Percentiles rank a stretch among this genome's conserved stretches.
phyloP scores from a whole-genome alignment of 2,888 invertebrate genomes.

The Limnephilus lunatus region DNA sequence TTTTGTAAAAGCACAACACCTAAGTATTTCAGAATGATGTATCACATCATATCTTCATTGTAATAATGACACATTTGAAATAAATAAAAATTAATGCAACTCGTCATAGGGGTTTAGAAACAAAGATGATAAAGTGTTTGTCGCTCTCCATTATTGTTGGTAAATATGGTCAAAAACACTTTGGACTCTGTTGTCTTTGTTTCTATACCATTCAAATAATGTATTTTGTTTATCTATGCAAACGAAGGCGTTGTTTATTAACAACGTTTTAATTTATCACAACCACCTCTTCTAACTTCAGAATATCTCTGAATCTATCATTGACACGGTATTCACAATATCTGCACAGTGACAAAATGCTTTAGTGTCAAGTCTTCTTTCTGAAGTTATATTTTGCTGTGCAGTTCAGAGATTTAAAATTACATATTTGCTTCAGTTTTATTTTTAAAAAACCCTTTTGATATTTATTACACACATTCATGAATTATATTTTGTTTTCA shows the following conservation, averaged over 20 bases:
- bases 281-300: not conserved
- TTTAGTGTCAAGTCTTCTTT: not conserved
- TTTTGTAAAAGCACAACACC: not conserved
- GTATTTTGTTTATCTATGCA: not conserved
- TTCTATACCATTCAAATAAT: not conserved
- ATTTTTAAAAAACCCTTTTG: not conserved
- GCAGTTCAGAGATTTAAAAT: not conserved
- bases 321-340: not conserved
- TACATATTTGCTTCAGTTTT: not conserved
- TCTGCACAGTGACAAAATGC: not conserved
- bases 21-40: not conserved
- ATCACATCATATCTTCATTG: not conserved
- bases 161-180: not conserved
- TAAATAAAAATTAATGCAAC: not conserved
- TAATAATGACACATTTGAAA: not conserved
- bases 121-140: not conserved
- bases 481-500: not conserved
- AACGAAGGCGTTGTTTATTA: not conserved
- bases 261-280: not conserved
- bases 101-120: not conserved
- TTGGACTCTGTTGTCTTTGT: not conserved
- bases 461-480: not conserved
- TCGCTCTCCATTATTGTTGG: not conserved
- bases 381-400: not conserved
- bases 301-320: not conserved